phyloP scores from a whole-genome alignment of 2,797 vertebrate species.

The Clarias laeviceps region DNA sequence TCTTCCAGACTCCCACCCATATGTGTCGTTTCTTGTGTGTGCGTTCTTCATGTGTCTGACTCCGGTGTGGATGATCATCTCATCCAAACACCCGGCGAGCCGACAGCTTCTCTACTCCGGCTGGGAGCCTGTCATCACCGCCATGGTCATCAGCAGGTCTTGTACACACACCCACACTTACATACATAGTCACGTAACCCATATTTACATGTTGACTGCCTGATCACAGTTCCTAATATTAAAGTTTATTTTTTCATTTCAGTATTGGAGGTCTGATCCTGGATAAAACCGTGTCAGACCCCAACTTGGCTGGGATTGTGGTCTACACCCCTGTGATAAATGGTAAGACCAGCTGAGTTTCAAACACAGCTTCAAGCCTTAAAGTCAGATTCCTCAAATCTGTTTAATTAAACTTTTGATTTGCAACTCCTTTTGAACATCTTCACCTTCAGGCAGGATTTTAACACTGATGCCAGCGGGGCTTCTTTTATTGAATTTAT shows the following conservation, averaged over 20 bases:
- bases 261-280: conserved; percentile 97
- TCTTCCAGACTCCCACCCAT: conserved; percentile 84
- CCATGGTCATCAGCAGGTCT: conserved; percentile 97
- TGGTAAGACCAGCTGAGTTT: conserved; percentile 77
- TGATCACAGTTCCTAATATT: conserved; percentile 62
- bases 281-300: conserved; percentile 95
- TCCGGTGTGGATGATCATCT: conserved; percentile 92
- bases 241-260: conserved; percentile 58
- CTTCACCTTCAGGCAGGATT: background rate
- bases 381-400: background rate
- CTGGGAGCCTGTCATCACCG: conserved; percentile 97
- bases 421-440: background rate
- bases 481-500: background rate
- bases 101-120: conserved; percentile 93
- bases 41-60: conserved; percentile 93
- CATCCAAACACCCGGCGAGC: conserved; percentile 94
- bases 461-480: background rate
- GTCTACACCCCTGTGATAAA: conserved; percentile 97
- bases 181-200: background rate
- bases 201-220: background rate
- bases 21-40: conserved; percentile 90
- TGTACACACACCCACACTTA: conserved; percentile 41
- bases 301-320: conserved; percentile 93
- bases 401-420: background rate
- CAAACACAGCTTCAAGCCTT: background rate